These are phyloP conservation scores for Lophura nycthemera DNA, from an alignment of 2,113 vertebrate species.

Conservation along the genomic window DNA sequence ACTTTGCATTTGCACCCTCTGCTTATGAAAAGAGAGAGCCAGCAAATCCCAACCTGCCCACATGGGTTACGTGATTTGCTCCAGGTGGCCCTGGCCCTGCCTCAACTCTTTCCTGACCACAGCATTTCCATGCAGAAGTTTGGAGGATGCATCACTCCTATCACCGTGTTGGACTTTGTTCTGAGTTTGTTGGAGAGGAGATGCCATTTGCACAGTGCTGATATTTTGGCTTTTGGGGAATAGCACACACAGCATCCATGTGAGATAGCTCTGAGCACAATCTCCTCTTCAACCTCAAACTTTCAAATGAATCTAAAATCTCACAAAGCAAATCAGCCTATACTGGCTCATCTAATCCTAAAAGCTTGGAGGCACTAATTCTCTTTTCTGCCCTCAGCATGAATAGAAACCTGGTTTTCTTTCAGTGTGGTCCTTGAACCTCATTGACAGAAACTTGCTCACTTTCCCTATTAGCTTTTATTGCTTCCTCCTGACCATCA, in stretches of 20 bases:
- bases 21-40: not conserved
- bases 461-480: not conserved
- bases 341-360: not conserved
- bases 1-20: not conserved
- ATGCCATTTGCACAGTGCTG: not conserved
- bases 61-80: not conserved
- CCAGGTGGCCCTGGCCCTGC: not conserved
- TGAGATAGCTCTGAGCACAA: not conserved
- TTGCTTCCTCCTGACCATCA: not conserved
- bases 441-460: not conserved
- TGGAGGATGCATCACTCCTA: not conserved
- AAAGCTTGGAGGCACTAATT: too few relatives aligned
- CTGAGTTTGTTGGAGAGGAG: not conserved
- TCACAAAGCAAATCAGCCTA: not conserved
- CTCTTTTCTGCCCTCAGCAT: not conserved
- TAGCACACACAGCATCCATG: not conserved
- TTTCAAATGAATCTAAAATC: not conserved
- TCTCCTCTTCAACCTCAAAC: not conserved
- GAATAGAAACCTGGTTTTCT: not conserved
- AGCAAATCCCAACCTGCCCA: not conserved
- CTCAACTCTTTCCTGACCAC: not conserved
- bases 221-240: not conserved
- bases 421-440: too few relatives aligned
- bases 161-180: not conserved
- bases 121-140: not conserved